Evolutionary conservation across 2,888 invertebrate genomes (phyloP).

Genomic region (Malthinus flaveolus): DNA sequence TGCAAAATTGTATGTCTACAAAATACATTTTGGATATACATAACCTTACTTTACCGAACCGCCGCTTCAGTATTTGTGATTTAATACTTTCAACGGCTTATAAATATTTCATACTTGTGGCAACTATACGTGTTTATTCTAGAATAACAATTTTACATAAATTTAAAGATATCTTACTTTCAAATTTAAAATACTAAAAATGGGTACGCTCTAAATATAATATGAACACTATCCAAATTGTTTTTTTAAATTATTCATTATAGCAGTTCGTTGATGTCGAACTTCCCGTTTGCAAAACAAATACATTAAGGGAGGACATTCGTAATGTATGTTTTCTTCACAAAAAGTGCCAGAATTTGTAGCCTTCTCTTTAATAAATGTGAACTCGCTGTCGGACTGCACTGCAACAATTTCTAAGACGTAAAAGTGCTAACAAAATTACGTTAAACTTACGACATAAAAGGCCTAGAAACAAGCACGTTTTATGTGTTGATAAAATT

Average conservation of each 20-base stretch:
- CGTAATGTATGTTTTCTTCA: conserved; percentile 62
- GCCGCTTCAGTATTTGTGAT: too few relatives aligned
- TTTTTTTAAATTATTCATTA: conserved; percentile 49
- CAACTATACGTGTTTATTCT: too few relatives aligned
- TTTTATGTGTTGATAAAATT: conserved; percentile 65
- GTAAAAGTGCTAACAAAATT: background rate
- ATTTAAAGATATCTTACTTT: too few relatives aligned
- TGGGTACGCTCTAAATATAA: too few relatives aligned
- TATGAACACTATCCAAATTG: conserved; percentile 41
- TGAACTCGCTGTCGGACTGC: conserved; percentile 63
- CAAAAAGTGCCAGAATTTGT: conserved; percentile 53
- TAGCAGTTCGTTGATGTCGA: conserved; percentile 47
- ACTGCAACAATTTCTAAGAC: conserved; percentile 56
- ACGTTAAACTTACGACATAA: conserved; percentile 63
- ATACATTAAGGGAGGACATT: conserved; percentile 65
- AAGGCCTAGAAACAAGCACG: conserved; percentile 63
- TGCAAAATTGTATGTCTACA: too few relatives aligned
- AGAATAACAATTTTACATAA: too few relatives aligned
- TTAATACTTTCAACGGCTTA: too few relatives aligned
- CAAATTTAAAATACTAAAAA: too few relatives aligned
- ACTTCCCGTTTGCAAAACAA: conserved; percentile 62
- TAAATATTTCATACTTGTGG: too few relatives aligned
- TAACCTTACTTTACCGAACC: too few relatives aligned
- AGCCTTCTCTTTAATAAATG: conserved; percentile 53
- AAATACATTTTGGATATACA: too few relatives aligned